Conservation (phyloP, 1,140 invertebrate genomes). For the Conus betulinus region DNA sequence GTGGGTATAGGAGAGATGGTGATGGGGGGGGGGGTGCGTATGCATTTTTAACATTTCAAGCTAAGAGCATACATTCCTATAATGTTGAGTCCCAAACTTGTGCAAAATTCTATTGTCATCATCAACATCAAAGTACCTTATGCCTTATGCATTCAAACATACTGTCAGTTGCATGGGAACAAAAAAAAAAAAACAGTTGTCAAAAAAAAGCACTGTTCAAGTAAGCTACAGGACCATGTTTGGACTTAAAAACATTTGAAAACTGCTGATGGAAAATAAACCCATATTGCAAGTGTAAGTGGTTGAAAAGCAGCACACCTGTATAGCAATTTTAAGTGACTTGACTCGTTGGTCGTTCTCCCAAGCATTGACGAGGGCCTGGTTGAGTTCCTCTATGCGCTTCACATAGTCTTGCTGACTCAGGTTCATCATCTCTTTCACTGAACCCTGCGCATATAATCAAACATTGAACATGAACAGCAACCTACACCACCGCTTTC, state of each 20-base stretch:
- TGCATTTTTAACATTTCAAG: too few species aligned
- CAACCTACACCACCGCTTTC: too few species aligned
- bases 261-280: background rate
- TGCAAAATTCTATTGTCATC: too few species aligned
- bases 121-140: too few species aligned
- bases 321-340: constrained; percentile 97
- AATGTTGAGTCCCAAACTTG: too few species aligned
- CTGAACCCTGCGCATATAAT: constrained; percentile 80
- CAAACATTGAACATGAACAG: too few species aligned
- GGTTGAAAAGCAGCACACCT: constrained; percentile 74
- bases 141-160: too few species aligned
- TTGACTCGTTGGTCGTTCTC: constrained; percentile 95
- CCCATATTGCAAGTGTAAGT: background rate
- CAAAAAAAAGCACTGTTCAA: background rate
- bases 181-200: background rate
- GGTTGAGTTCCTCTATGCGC: constrained; percentile 92
- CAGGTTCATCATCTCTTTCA: constrained; percentile 88
- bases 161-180: too few species aligned
- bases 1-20: too few species aligned
- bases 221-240: background rate
- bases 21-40: too few species aligned
- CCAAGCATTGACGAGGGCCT: constrained; percentile 92
- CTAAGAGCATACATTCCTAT: too few species aligned
- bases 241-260: too few species aligned
- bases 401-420: constrained; percentile 94